Evolutionary conservation across 2,888 invertebrate species (phyloP).

Genomic region (Mythimna loreyi): DNA sequence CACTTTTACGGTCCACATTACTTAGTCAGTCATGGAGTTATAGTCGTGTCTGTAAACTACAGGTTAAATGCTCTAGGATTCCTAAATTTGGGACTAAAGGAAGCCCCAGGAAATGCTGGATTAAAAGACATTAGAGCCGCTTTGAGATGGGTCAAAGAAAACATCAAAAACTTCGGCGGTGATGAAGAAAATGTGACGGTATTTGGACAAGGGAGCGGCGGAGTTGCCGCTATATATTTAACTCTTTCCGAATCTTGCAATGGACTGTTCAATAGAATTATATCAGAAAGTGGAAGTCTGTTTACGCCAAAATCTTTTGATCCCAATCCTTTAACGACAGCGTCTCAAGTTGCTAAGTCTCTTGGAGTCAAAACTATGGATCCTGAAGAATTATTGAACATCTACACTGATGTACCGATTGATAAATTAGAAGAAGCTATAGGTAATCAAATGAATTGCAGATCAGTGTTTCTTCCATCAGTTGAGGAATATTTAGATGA

Average conservation of each 20-base stretch:
- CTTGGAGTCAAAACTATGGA: conserved; percentile 78
- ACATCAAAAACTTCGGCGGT: conserved; percentile 82
- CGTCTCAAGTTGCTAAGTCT: conserved; percentile 83
- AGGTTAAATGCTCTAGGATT: conserved; percentile 87
- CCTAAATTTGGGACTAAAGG: conserved; percentile 80
- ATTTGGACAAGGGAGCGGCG: conserved; percentile 87
- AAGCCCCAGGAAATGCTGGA: conserved; percentile 88
- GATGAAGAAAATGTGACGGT: conserved; percentile 86
- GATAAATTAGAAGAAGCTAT: conserved; percentile 82
- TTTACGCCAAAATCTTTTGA: conserved; percentile 84
- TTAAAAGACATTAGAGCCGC: conserved; percentile 87
- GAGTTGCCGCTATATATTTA: conserved; percentile 82
- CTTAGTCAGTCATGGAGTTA: conserved; percentile 81
- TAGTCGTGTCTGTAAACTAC: conserved; percentile 88
- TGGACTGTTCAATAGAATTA: conserved; percentile 83
- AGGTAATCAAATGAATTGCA: conserved; percentile 84
- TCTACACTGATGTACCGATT: conserved; percentile 78
- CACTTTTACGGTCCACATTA: conserved; percentile 86
- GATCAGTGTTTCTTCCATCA: conserved; percentile 84
- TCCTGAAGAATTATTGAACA: conserved; percentile 74
- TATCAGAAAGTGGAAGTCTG: conserved; percentile 83
- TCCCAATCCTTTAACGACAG: conserved; percentile 76
- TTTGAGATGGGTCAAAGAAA: conserved; percentile 84
- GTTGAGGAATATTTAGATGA: conserved; percentile 79
- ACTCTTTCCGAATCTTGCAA: conserved; percentile 83